Evolutionary conservation across 2,797 vertebrate species (phyloP).

Genomic region (Liparis tanakae): DNA sequence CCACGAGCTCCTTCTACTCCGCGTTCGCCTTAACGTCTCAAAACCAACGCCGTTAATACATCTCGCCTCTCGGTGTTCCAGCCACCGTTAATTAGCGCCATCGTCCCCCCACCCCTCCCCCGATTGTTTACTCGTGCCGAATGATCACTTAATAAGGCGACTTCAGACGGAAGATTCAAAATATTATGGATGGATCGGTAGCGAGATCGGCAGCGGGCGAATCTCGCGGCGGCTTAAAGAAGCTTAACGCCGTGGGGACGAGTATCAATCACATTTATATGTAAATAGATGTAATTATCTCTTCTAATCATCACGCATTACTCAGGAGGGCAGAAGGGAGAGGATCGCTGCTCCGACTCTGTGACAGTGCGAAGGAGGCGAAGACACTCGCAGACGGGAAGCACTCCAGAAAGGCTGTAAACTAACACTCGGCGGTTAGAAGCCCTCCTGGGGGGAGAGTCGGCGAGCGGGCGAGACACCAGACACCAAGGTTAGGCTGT

Average conservation of each 20-base stretch:
- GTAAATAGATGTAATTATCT: conserved; percentile 75
- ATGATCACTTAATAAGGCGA: conserved; percentile 75
- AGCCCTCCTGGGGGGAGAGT: conserved; percentile 26
- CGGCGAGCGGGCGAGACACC: conserved; percentile 14
- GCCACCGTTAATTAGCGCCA: conserved; percentile 67
- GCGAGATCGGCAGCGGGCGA: conserved; percentile 53
- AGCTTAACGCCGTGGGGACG: conserved; percentile 56
- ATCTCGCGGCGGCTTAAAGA: conserved; percentile 54
- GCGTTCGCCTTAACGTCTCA: conserved; percentile 53
- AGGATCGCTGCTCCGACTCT: conserved; percentile 43
- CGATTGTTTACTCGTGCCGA: conserved; percentile 69
- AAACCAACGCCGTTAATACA: conserved; percentile 61
- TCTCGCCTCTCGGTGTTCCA: conserved; percentile 42
- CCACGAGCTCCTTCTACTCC: conserved; percentile 43
- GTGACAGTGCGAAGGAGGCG: conserved; percentile 58
- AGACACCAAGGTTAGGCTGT: conserved; percentile 29
- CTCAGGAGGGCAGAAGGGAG: conserved; percentile 37
- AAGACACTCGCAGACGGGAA: conserved; percentile 57
- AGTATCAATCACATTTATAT: conserved; percentile 75
- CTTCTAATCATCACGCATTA: conserved; percentile 61
- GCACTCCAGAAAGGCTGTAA: conserved; percentile 39
- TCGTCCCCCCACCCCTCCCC: conserved; percentile 30
- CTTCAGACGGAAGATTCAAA: conserved; percentile 67
- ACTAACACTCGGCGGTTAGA: conserved; percentile 38
- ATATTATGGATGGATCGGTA: conserved; percentile 70